Percentiles rank a stretch among this genome's conserved stretches.
These are phyloP conservation scores for Saxidomus purpurata DNA, from an alignment of 1,140 invertebrate species.

Conservation along the genomic window DNA sequence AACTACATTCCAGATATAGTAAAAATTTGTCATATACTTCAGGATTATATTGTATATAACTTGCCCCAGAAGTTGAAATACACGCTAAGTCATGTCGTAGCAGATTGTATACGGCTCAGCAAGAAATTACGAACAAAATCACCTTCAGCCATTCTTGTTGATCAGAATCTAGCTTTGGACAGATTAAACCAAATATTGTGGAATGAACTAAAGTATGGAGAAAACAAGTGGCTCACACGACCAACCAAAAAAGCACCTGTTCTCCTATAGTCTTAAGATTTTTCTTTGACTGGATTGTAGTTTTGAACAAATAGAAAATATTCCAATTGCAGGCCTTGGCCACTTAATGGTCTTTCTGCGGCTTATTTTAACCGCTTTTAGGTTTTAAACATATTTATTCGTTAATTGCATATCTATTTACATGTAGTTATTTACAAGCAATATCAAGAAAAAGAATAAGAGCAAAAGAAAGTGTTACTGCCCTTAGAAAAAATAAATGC, in stretches of 20 bases:
- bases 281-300: too few relatives aligned
- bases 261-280: background rate
- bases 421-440: too few relatives aligned
- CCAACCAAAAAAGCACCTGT: constrained; percentile 26
- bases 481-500: too few relatives aligned
- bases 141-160: background rate
- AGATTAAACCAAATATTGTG: constrained; percentile 68
- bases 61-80: constrained; percentile 67
- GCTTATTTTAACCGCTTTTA: too few relatives aligned
- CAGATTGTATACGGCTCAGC: constrained; percentile 60
- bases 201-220: constrained; percentile 71
- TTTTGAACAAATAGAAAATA: too few relatives aligned
- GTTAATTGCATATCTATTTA: too few relatives aligned
- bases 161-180: constrained; percentile 59
- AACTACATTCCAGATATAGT: constrained; percentile 66
- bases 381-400: too few relatives aligned
- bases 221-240: constrained; percentile 64
- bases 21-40: constrained; percentile 76
- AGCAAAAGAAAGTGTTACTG: too few relatives aligned
- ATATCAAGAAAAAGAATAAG: too few relatives aligned
- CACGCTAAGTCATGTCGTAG: constrained; percentile 58
- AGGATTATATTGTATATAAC: constrained; percentile 79
- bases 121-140: constrained; percentile 17
- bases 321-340: too few relatives aligned
- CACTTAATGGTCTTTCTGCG: too few relatives aligned